Evolutionary conservation across 2,888 invertebrate species (phyloP), one percentile per base, ranked within the genome.

Genomic region (Nemurella pictetii): DNA sequence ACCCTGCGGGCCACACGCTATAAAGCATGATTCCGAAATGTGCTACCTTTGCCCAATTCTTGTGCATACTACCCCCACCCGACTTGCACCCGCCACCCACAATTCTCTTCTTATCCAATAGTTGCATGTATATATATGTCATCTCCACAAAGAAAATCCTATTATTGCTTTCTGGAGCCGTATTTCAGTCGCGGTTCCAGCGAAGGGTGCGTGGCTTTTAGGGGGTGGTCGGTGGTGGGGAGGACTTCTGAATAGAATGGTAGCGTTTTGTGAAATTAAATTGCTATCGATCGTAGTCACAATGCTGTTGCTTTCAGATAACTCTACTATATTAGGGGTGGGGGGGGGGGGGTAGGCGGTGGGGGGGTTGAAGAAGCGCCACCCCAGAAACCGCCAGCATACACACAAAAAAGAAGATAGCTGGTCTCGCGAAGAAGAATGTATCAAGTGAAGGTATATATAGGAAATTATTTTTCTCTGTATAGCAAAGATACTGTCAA

Each of bases 241-340:
- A n/a, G 84, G 35, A 80, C 81, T 77, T 84, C 84, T 86, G 86
- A 86, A 86, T 86, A 83, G 86, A 84, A 85, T 85, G 86, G 81
- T 85, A 85, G 86, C 86, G 85, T 86, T 86, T 86, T 86, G 86
- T 86, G 86, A 86, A 86, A 86, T 86, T 86, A 86, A 86, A 86
- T 86, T 86, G 86, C 85, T 86, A 86, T 86, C 86, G 86, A 86
- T 86, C 85, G 85, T 30, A 36, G 36, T 30, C 81, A 20, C 82
- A 72, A 28, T 82, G 82, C 55, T 82, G 82, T 20, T 36, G 12
- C 25, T 26, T 26, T 82, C 36, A 82, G 82, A 82, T 82, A 82
- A 82, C 55, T 82, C 72, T 55, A 55, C 55, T 55, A 55, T 55
- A 55, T 82, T 78, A 29, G 78, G 9, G 9, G 55, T 12, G 55